Evolutionary conservation across 92 coral and sea anemone genomes (phyloP), one percentile per base, ranked within the genome.

Genomic region (Palythoa heliodiscus): DNA sequence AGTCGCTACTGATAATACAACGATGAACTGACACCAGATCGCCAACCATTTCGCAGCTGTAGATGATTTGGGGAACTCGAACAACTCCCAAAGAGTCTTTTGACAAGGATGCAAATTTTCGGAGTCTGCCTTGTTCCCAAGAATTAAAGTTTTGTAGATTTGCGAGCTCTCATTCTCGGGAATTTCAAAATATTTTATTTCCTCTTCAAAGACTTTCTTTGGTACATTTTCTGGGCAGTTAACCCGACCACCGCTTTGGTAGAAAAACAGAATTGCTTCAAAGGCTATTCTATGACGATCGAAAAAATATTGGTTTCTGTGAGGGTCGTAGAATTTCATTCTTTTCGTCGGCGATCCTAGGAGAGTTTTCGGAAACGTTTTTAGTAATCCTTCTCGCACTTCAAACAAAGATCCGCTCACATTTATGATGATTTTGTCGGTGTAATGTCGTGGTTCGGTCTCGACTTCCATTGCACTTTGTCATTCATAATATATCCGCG

Each of bases 281-380:
- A 94, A 94, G 0, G 98, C 98, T 75, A 92, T 93, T 43, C 98
- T 80, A 86, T 94, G 98, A n/a, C 98, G 98, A 71, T 94, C 98
- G 77, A 94, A 94, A 66, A 94, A 94, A 17, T 94, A 94, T 61
- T 94, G 91, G 52, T 90, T 86, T 47, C 95, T 82, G 64, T 66
- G 50, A 7, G 85, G 87, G 39, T 94, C 98, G 78, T 86, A 94
- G 79, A 92, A 94, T 82, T 87, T 90, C 2, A 67, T 82, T 82
- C 98, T 75, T 75, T 90, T 94, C 29, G 76, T 80, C 73, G 89
- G 95, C 19, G 91, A 92, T 14, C 98, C 98, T 3, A 94, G 91
- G 2, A 94, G 75, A 2, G 98, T 86, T 73, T 94, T 87, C 2
- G 98, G 98, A 55, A 92, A 94, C 35, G 87, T 91, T 14, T 85